Evolutionary conservation across 1,140 invertebrate species (phyloP).

Genomic region (Stenopsyche tienmushanensis): DNA sequence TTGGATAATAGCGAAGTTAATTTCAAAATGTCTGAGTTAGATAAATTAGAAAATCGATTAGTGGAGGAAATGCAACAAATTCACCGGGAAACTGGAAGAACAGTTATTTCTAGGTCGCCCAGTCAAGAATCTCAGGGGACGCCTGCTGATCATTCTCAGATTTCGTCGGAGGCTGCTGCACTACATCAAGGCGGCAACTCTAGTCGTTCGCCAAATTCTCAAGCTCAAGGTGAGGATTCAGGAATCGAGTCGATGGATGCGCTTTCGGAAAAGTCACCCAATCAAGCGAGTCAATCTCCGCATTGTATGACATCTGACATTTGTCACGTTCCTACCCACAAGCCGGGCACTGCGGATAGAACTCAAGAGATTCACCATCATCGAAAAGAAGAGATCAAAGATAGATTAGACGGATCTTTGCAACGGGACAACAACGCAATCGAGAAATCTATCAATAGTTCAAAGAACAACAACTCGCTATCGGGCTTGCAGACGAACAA

Average conservation of each 20-base stretch:
- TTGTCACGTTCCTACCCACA: conserved; percentile 1
- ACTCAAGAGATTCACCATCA: conserved; percentile 44
- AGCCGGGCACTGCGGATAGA: conserved; percentile 27
- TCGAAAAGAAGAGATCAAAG: conserved; percentile 45
- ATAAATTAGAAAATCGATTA: neutral
- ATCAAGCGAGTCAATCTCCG: conserved; percentile 70
- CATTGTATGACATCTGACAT: conserved; percentile 43
- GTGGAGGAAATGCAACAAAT: conserved; percentile 19
- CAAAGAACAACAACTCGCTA: conserved; percentile 45
- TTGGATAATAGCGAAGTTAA: conserved; percentile 18
- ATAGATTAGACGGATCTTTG: conserved; percentile 42
- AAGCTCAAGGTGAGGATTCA: conserved; percentile 78
- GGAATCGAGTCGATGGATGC: conserved; percentile 93
- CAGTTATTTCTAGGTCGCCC: conserved; percentile 21
- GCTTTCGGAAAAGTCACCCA: conserved; percentile 86
- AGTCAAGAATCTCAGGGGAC: conserved; percentile 35
- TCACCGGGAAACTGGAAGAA: conserved; percentile 22
- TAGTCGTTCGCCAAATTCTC: conserved; percentile 56
- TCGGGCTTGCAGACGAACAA: conserved; percentile 37
- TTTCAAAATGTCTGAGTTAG: conserved; percentile 26
- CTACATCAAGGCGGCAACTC: conserved; percentile 49
- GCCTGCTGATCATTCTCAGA: conserved; percentile 44
- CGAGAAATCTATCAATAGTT: neutral
- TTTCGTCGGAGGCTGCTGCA: conserved; percentile 43
- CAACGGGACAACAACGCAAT: neutral